phyloP scores from a whole-genome alignment of 1,140 invertebrate genomes.

The Protaetia brevitarsis region DNA sequence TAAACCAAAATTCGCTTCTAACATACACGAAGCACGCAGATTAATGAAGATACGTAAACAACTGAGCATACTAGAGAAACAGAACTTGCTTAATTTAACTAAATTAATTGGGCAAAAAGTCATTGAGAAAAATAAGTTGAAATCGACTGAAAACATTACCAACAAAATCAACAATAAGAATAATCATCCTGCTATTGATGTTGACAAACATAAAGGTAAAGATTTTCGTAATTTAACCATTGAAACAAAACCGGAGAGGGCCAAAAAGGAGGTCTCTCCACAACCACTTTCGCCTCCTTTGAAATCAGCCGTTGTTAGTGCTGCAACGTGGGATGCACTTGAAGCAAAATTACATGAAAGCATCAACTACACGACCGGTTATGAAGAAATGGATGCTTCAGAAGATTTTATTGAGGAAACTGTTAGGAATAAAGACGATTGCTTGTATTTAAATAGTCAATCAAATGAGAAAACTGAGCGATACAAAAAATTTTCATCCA shows the following conservation, averaged over 20 bases:
- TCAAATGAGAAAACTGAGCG: neutral
- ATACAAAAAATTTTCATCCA: neutral
- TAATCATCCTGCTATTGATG: neutral
- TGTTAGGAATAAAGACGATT: constrained; percentile 7
- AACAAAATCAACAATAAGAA: neutral
- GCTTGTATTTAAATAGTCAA: neutral
- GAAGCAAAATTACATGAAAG: constrained; percentile 40
- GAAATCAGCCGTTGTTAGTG: constrained; percentile 38
- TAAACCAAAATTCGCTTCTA: constrained; percentile 61
- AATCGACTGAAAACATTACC: neutral
- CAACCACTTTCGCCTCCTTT: constrained; percentile 24
- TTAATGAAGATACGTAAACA: constrained; percentile 63
- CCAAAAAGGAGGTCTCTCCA: neutral
- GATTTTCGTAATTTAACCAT: neutral
- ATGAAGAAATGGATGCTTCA: neutral
- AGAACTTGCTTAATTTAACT: constrained; percentile 50
- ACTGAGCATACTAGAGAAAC: constrained; percentile 56
- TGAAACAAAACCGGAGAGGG: neutral
- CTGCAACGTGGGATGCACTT: constrained; percentile 43
- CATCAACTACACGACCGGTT: neutral
- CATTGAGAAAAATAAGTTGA: neutral
- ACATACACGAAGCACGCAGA: constrained; percentile 58
- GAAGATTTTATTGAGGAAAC: neutral
- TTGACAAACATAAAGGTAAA: neutral
- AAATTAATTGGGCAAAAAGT: constrained; percentile 7